phyloP scores from a whole-genome alignment of 2,888 invertebrate genomes.

The Erebia aethiops region DNA sequence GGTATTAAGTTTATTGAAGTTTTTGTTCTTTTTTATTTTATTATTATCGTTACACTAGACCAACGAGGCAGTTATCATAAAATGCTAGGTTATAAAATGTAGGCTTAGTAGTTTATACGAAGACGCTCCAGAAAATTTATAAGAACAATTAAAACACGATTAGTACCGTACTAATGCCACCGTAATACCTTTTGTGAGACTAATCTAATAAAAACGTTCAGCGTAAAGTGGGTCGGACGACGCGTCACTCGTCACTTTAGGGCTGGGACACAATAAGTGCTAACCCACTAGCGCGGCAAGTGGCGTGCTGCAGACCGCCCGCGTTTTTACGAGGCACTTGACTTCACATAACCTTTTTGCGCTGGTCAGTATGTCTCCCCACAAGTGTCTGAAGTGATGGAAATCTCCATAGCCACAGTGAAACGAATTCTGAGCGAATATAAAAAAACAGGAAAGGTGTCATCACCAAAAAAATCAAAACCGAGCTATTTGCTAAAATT shows the following conservation, averaged over 20 bases:
- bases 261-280: no score
- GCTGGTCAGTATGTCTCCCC: slow-evolving; percentile 41
- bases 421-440: no score
- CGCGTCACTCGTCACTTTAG: slow-evolving; percentile 48
- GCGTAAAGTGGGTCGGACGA: slow-evolving; percentile 61
- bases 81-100: no score
- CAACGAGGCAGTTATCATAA: no score
- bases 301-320: neutral
- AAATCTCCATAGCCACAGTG: no score
- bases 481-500: no score
- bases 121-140: neutral
- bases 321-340: slow-evolving; percentile 33
- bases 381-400: no score
- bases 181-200: slow-evolving; percentile 20
- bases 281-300: neutral
- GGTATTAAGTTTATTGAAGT: no score
- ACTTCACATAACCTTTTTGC: slow-evolving; percentile 46
- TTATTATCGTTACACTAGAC: no score
- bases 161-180: neutral
- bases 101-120: neutral
- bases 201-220: slow-evolving; percentile 24
- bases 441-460: no score
- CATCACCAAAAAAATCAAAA: no score
- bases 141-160: slow-evolving; percentile 13
- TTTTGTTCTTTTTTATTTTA: no score